Conservation (phyloP, 2,797 vertebrate genomes). For the Spheniscus humboldti region DNA sequence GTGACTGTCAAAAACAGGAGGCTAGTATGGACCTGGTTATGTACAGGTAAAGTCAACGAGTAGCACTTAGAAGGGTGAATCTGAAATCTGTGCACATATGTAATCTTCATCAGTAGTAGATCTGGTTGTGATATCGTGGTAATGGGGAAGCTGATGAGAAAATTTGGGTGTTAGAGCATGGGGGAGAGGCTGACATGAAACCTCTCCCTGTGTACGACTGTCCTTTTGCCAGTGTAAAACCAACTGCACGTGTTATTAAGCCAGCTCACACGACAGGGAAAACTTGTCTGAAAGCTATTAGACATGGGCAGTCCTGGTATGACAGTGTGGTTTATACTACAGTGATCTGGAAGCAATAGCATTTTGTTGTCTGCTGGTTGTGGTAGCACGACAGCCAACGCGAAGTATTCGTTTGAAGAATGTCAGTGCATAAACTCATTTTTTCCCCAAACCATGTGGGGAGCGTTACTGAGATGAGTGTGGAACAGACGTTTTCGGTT, state of each 20-base stretch:
- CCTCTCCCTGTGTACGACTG: too few species aligned
- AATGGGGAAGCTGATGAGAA: background rate
- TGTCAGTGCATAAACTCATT: background rate
- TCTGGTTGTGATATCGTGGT: accelerated
- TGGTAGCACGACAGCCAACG: background rate
- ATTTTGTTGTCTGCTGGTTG: background rate
- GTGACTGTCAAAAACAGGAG: background rate
- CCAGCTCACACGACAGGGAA: background rate
- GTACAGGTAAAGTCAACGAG: background rate
- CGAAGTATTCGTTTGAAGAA: background rate
- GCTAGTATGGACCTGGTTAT: background rate
- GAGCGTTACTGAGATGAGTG: background rate
- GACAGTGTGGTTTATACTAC: background rate
- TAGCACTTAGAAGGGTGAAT: background rate
- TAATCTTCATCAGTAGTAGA: background rate
- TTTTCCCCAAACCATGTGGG: background rate
- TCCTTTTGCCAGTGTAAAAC: background rate
- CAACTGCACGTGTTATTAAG: background rate
- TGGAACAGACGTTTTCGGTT: background rate
- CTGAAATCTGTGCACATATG: background rate
- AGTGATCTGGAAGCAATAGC: background rate
- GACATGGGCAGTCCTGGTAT: background rate
- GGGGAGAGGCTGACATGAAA: background rate
- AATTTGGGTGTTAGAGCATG: accelerated
- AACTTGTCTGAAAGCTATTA: background rate